Evolutionary conservation across 2,113 vertebrate species (phyloP), one percentile per base, ranked within the genome.

Genomic region (Trichechus manatus): DNA sequence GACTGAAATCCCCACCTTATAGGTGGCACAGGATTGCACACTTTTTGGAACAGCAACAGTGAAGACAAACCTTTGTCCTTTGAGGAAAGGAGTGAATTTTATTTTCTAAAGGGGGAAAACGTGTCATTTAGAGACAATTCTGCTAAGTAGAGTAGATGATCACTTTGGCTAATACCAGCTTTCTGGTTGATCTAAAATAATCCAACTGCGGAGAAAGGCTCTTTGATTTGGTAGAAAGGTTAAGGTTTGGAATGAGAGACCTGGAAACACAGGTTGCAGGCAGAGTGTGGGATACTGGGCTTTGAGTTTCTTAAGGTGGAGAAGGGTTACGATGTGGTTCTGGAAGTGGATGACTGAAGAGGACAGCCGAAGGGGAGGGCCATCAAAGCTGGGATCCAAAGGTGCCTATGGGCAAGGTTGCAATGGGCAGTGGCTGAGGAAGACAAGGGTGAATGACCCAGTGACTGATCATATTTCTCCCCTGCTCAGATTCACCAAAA

Each of bases 161-260:
- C 44, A 59, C 22, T 85, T 79, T 90, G 53, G 39, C 42, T 96
- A 74, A 80, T 53, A 78, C 56, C 80, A 80, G 53, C 56, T 31
- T n/a, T 44, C 42, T 25, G 68, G 23, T 63, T 53, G 44, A 81
- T 39, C 33, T 87, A 42, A 87, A 92, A 84, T 29, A 80, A 84
- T 29, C 14, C 22, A 78, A 14, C 25, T 17, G 20, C 70, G 74
- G 36, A 59, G 77, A 47, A 83, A 95, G 83, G 9, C 19, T 33
- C 53, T 20, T 22, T 47, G 44, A 36, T 78, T 61, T 97, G 77
- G 39, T 80, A 42, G 10, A 31, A 44, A 61, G 13, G 50, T 23
- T 88, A 88, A 68, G 56, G 79, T 61, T 95, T 97, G 56, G 80
- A 66, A 25, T 6, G 53, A 77, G 75, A 78, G 42, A 27, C 25